Evolutionary conservation across 2,888 invertebrate species (phyloP), one percentile per base, ranked within the genome.

Genomic region (Patella caerulea): DNA sequence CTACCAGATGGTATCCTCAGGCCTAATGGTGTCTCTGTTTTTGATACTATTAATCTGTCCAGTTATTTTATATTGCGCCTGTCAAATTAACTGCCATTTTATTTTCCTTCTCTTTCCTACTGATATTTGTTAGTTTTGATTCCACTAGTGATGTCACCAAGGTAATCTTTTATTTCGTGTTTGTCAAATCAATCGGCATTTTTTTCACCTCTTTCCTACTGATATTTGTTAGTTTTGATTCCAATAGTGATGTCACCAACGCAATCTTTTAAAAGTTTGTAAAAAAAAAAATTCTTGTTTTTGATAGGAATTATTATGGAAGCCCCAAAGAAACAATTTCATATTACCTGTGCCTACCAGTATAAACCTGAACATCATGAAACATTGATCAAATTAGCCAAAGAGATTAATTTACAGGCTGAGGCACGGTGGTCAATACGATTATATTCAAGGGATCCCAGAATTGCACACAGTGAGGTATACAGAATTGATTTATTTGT

Each of bases 281-380:
- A 9, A 65, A 9, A 65, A 65, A 19, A 7, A 12, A 7, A 12
- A 1, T 7, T 71, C 12, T 52, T 52, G 72, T n/a, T 15, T 75
- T 71, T 74, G 76, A 3, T 73, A 88, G 91, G 89, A 24, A 85
- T 91, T 15, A 82, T 82, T 12, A 86, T 91, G 70, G 96, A 96
- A 90, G 95, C 96, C 0, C 95, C 96, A 89, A 95, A 95, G 75
- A 96, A 97, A 91, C 96, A 96, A 14, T 93, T 97, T 75, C 97
- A 97, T 92, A 93, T 97, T 86, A 96, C 97, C 11, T 93, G 97
- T 88, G 97, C 97, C 24, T 97, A 97, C 92, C 96, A 96, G 92
- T 97, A 97, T 92, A 94, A 95, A 17, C 93, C 94, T 86, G 93
- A 93, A 29, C 94, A 95, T 75, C 96, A 94, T 88, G 94, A 95